phyloP scores from a whole-genome alignment of 2,888 invertebrate species.

The Therioaphis trifolii region DNA sequence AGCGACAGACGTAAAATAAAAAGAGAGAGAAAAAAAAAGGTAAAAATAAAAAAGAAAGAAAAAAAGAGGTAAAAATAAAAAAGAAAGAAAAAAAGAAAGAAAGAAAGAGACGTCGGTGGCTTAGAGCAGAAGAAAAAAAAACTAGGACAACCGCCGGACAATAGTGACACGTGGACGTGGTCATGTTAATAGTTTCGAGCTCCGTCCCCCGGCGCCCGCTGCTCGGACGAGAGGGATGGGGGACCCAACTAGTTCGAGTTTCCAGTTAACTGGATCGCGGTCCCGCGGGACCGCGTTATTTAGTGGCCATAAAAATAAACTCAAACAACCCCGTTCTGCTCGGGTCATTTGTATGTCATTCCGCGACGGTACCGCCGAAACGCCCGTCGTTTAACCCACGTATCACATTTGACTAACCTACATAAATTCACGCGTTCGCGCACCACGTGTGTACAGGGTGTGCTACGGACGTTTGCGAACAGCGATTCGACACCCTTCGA shows the following conservation, averaged over 20 bases:
- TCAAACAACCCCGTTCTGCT: neutral
- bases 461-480: too few relatives aligned
- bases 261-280: neutral
- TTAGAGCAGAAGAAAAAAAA: neutral
- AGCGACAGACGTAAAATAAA: neutral
- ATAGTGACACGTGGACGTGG: neutral
- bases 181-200: neutral
- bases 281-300: constrained; percentile 14
- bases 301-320: constrained; percentile 28
- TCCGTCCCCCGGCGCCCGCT: neutral
- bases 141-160: constrained; percentile 1
- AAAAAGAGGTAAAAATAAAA: too few relatives aligned
- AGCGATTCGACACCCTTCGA: too few relatives aligned
- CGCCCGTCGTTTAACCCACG: too few relatives aligned
- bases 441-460: too few relatives aligned
- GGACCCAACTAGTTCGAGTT: neutral
- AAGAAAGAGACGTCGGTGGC: neutral
- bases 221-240: neutral
- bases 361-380: too few relatives aligned
- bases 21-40: too few relatives aligned
- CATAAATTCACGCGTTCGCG: too few relatives aligned
- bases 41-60: too few relatives aligned
- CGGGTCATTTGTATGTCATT: neutral
- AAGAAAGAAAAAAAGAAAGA: neutral
- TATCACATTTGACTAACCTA: too few relatives aligned